These are phyloP conservation scores for Macrobrachium rosenbergii DNA, from an alignment of 1,140 invertebrate genomes.

Conservation along the genomic window DNA sequence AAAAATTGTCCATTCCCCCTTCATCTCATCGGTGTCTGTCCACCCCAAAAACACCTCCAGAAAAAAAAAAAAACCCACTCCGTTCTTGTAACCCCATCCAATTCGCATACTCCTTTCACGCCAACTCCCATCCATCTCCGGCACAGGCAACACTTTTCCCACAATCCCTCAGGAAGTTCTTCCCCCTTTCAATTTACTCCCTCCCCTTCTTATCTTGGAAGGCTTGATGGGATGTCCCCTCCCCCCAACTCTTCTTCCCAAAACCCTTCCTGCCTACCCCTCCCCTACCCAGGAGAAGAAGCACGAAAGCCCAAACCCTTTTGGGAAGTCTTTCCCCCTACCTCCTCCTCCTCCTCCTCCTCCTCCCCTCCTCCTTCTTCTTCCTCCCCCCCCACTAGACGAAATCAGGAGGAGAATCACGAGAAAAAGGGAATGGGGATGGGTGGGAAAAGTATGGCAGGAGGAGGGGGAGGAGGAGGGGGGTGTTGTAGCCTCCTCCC, in stretches of 20 bases:
- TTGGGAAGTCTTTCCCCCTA: not conserved
- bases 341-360: not conserved
- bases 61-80: not conserved
- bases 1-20: too few species aligned
- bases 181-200: not conserved
- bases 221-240: too few species aligned
- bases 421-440: not conserved
- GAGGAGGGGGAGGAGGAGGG: not conserved
- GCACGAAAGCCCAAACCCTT: not conserved
- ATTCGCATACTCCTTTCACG: too few species aligned
- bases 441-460: not conserved
- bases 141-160: too few species aligned
- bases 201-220: not conserved
- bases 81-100: not conserved
- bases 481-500: not conserved
- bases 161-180: not conserved
- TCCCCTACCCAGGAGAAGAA: not conserved
- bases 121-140: too few species aligned
- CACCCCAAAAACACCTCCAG: not conserved
- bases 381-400: not conserved
- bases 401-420: not conserved
- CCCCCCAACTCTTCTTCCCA: not conserved
- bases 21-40: too few species aligned
- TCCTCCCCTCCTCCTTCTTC: not conserved
- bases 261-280: not conserved